Conservation (phyloP, 1,140 invertebrate species). For the Drosophila bifasciata region DNA sequence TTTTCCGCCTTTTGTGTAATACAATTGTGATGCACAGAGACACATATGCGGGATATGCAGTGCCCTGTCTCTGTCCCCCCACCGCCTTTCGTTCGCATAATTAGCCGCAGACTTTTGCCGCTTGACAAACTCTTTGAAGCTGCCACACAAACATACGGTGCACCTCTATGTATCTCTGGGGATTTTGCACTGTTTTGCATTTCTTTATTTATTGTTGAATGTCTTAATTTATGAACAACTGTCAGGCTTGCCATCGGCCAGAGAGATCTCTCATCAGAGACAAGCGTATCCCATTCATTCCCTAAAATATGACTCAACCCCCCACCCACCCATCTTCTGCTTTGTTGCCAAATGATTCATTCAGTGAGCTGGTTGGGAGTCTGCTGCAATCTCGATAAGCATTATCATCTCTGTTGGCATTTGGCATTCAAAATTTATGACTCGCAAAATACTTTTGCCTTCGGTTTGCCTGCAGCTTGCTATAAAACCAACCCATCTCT, state of each 20-base stretch:
- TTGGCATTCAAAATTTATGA: conserved; percentile 69
- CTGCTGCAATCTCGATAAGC: conserved; percentile 59
- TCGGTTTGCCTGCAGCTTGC: conserved; percentile 1
- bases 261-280: conserved; percentile 18
- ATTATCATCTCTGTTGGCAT: conserved; percentile 45
- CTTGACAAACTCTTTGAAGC: conserved; percentile 81
- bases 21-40: conserved; percentile 49
- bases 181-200: conserved; percentile 28
- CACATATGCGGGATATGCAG: conserved; percentile 9
- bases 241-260: conserved; percentile 50
- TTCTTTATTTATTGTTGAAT: conserved; percentile 76
- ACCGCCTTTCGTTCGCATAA: conserved; percentile 55
- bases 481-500: too few species aligned
- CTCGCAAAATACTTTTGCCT: conserved; percentile 57
- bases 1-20: conserved; percentile 71
- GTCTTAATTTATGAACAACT: conserved; percentile 80
- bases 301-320: conserved; percentile 32
- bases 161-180: conserved; percentile 27
- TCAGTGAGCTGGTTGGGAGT: conserved; percentile 15
- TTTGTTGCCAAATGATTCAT: conserved; percentile 56
- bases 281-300: conserved; percentile 53
- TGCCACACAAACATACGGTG: conserved; percentile 46
- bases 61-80: not conserved
- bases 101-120: conserved; percentile 79
- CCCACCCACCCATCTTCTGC: conserved; percentile 20